Percentiles rank a stretch among this genome's conserved stretches.
These are phyloP conservation scores for Cariama cristata DNA, from an alignment of 2,113 vertebrate genomes.

Conservation along the genomic window DNA sequence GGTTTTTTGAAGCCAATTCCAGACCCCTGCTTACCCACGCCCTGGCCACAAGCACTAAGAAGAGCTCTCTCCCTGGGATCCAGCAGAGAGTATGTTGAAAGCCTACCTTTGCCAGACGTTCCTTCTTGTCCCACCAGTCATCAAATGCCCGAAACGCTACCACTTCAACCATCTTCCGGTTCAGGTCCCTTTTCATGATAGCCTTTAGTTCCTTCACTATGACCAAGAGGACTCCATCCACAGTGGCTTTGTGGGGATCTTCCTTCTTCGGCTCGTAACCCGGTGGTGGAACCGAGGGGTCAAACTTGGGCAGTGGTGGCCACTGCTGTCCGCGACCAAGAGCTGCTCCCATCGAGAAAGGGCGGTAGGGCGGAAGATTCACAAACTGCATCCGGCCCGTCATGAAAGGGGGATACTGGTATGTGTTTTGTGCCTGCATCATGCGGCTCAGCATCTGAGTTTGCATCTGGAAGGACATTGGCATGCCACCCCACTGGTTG, in stretches of 20 bases:
- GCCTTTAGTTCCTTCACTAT: constrained; percentile 98
- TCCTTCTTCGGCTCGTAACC: constrained; percentile 93
- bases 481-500: constrained; percentile 92
- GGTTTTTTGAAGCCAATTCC: background rate
- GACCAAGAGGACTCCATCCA: constrained; percentile 93
- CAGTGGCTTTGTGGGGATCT: constrained; percentile 95
- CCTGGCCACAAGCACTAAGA: background rate
- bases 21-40: background rate
- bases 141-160: constrained; percentile 97
- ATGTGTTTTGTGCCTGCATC: constrained; percentile 89
- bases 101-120: constrained; percentile 91
- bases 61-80: background rate
- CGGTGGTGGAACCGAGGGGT: constrained; percentile 93
- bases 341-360: constrained; percentile 79
- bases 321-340: constrained; percentile 86
- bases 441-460: constrained; percentile 98
- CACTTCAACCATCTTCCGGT: constrained; percentile 98
- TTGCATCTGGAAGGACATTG: constrained; percentile 99
- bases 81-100: background rate
- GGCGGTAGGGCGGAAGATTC: constrained; percentile 84
- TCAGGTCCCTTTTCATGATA: constrained; percentile 98
- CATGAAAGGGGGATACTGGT: constrained; percentile 88
- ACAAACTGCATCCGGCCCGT: constrained; percentile 84
- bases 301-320: constrained; percentile 92
- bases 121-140: constrained; percentile 99